Percentiles rank a stretch among this genome's conserved stretches.
Conservation (phyloP, 2,888 invertebrate species). For the Notocelia uddmanniana region DNA sequence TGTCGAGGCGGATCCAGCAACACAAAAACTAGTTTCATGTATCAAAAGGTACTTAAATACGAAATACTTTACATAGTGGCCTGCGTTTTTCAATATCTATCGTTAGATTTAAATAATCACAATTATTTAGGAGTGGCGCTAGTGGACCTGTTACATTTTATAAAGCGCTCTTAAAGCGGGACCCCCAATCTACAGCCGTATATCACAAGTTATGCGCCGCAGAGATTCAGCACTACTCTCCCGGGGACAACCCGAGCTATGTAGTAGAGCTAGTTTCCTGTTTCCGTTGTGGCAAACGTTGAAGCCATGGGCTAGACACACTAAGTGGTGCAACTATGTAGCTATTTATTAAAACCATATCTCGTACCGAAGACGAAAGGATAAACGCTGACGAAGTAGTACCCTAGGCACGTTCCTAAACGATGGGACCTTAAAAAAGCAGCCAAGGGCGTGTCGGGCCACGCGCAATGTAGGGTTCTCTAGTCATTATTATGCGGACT, state of each 20-base stretch:
- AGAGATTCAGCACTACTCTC: not conserved
- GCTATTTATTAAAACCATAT: not conserved
- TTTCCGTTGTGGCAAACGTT: not conserved
- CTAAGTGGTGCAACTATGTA: not conserved
- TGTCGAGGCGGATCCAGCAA: no score
- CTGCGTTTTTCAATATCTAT: no score
- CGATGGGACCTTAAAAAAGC: not conserved
- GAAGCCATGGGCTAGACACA: not conserved
- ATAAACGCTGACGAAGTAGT: not conserved
- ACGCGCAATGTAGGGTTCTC: no score
- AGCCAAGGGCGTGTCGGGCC: no score
- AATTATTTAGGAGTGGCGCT: no score
- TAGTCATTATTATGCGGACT: no score
- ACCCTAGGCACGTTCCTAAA: not conserved
- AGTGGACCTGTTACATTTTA: no score
- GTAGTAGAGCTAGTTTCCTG: not conserved
- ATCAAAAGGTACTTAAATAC: no score
- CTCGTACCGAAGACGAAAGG: not conserved
- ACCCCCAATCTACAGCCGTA: not conserved
- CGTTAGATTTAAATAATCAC: no score
- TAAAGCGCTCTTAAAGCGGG: not conserved
- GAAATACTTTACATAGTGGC: no score
- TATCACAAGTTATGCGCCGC: not conserved
- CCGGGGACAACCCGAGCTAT: not conserved
- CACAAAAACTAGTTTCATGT: no score